Base-by-base conservation (phyloP, 2,113 vertebrate species). In the Ondatra zibethicus region DNA sequence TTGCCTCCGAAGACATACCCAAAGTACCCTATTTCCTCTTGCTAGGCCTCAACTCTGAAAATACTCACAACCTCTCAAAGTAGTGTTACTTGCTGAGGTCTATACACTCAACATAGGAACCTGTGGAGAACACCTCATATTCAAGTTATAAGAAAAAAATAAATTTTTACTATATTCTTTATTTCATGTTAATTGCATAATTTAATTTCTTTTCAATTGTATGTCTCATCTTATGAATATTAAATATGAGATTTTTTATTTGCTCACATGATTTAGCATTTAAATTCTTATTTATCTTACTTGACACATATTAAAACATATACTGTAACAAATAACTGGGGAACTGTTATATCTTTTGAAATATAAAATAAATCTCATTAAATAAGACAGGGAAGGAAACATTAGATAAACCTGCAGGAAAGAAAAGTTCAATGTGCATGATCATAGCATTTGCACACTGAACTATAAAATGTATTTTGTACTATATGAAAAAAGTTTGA, bases 181-280 rank as follows among this genome's bases (percentile, higher is more conserved):
- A 23, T 52, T 96, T 93, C 88, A 77, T 72, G 73, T 88, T 92
- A 88, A 85, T 96, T 91, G 86, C 81, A 31, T 93, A 63, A 95
- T 45, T 85, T 80, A 45, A 86, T 6, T 33, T 96, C 68, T 55
- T 36, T 92, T 45, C 25, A 89, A 50, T 77, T 95, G 42, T 47
- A 90, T 91, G 72, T 85, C 17, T 3, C 58, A 76, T 58, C 92
- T 76, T 77, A 85, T n/a, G 85, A 89, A 86, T 76, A 27, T 8
- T 66, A 96, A 89, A 94, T 33, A 52, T 68, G 73, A 33, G 70
- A n/a, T 19, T 39, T 96, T 95, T 80, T 86, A 94, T 65, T 29
- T 65, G 63, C 12, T 68, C 66, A 42, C 1, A 89, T 95, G 42
- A 82, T 42, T 94, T 55, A 39, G 52, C 21, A 89, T 70, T 94